Conservation (phyloP, 2,797 vertebrate species). For the Myiothlypis chrysogaster region DNA sequence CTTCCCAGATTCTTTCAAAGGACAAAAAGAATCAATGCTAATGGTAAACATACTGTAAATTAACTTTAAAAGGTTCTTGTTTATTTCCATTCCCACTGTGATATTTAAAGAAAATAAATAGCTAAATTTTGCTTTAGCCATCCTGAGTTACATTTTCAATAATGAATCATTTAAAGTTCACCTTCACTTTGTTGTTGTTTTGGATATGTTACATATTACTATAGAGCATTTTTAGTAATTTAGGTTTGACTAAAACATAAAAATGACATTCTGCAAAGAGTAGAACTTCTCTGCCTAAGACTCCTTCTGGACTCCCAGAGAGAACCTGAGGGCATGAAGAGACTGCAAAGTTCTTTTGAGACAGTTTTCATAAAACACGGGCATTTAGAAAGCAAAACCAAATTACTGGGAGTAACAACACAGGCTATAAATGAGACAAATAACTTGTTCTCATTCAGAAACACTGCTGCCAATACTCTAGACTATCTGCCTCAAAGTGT, state of each 20-base stretch:
- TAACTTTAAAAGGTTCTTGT: background rate
- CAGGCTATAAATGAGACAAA: slow-evolving; percentile 37
- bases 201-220: background rate
- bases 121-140: background rate
- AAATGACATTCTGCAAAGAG: background rate
- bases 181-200: background rate
- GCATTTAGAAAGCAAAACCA: slow-evolving; percentile 15
- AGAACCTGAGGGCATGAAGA: slow-evolving; percentile 1
- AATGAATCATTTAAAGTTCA: background rate
- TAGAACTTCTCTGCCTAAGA: background rate
- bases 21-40: background rate
- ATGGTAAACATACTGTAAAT: background rate
- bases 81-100: background rate
- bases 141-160: background rate
- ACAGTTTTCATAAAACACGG: background rate
- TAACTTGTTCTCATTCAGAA: slow-evolving; percentile 18
- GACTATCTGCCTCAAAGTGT: background rate
- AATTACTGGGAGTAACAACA: slow-evolving; percentile 33
- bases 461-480: background rate
- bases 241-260: background rate
- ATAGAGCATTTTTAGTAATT: background rate
- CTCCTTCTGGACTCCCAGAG: background rate
- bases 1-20: background rate
- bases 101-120: background rate
- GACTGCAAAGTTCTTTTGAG: background rate